These are phyloP conservation scores for Pteronura brasiliensis DNA, from an alignment of 2,113 vertebrate genomes.

Conservation along the genomic window DNA sequence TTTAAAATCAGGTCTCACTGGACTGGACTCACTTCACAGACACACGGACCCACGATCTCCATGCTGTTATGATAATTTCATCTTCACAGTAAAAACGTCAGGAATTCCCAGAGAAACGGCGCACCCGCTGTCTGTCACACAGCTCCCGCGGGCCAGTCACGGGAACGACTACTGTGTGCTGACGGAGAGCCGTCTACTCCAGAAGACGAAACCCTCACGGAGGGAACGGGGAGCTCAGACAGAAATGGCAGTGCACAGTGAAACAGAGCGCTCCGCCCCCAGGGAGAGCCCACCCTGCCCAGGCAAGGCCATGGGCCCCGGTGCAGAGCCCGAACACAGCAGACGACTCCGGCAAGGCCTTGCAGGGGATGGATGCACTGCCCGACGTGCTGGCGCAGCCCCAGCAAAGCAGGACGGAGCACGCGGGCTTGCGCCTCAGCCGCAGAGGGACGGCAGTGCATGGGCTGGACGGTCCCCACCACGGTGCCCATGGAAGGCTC, in stretches of 20 bases:
- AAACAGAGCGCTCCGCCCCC: neutral
- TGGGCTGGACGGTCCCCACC: neutral
- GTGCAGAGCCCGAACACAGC: neutral
- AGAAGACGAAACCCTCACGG: neutral
- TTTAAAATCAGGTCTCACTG: neutral
- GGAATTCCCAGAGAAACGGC: conserved; percentile 40
- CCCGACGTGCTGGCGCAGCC: accelerated
- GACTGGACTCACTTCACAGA: conserved; percentile 33
- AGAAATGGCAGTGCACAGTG: neutral
- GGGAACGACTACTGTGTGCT: neutral
- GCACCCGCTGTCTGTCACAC: neutral
- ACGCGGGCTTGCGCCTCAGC: neutral
- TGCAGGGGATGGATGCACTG: neutral
- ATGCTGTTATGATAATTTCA: conserved; percentile 45
- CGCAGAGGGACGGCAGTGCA: neutral
- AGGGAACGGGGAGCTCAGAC: neutral
- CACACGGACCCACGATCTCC: conserved; percentile 26
- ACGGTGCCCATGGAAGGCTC: neutral
- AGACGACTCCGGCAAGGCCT: neutral
- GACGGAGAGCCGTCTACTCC: neutral
- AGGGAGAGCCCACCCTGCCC: neutral
- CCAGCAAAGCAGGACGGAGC: neutral
- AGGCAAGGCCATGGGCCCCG: neutral
- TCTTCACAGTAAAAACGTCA: conserved; percentile 77
- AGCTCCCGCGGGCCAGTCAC: neutral